These are phyloP conservation scores for Falcaria lacertinaria DNA, from an alignment of 2,888 invertebrate genomes.

Conservation along the genomic window DNA sequence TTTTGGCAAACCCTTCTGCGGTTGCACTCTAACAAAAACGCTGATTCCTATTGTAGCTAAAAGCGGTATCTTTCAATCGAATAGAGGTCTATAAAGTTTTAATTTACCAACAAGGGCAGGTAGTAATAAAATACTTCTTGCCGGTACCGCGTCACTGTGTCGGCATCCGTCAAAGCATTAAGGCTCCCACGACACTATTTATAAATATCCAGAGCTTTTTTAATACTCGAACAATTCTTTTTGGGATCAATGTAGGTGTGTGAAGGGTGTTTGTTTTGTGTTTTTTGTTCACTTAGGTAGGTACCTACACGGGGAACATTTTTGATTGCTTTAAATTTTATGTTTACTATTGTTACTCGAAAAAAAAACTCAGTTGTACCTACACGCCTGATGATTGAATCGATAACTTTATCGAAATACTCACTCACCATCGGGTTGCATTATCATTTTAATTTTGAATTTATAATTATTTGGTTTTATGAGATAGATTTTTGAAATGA, in stretches of 20 bases:
- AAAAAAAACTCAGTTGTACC: too few species aligned
- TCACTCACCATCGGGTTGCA: too few species aligned
- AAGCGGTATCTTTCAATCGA: slow-evolving; percentile 56
- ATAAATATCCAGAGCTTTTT: slow-evolving; percentile 61
- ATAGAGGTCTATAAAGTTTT: slow-evolving; percentile 56
- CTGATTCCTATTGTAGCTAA: slow-evolving; percentile 6
- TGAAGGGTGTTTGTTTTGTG: slow-evolving; percentile 32
- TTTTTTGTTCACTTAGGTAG: slow-evolving; percentile 24
- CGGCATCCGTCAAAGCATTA: slow-evolving; percentile 63
- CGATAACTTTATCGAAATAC: too few species aligned
- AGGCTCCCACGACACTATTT: slow-evolving; percentile 70
- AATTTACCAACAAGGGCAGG: slow-evolving; percentile 61
- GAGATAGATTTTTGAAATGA: too few species aligned
- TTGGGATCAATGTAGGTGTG: slow-evolving; percentile 33
- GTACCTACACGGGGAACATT: slow-evolving; percentile 11
- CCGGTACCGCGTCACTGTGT: slow-evolving; percentile 43
- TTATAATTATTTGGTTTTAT: too few species aligned
- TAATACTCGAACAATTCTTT: slow-evolving; percentile 47
- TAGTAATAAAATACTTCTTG: slow-evolving; percentile 61
- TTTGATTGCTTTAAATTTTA: background rate
- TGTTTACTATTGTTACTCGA: too few species aligned
- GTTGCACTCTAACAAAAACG: background rate
- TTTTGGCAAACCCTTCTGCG: slow-evolving; percentile 2
- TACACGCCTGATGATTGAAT: too few species aligned
- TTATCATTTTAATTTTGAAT: too few species aligned